Evolutionary conservation across 2,113 vertebrate genomes (phyloP).

Genomic region (Prolemur simus): DNA sequence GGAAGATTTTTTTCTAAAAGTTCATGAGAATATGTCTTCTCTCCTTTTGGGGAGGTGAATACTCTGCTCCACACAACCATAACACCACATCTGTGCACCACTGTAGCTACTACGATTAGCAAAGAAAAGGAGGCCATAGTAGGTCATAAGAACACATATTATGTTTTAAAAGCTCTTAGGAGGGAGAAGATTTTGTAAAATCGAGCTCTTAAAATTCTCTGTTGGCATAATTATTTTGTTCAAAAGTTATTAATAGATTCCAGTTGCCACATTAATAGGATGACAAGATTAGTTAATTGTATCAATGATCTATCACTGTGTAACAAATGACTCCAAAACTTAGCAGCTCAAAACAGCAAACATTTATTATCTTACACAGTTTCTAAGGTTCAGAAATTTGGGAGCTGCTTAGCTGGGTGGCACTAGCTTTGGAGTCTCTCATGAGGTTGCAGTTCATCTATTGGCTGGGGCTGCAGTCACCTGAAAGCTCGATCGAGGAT

Average conservation of each 20-base stretch:
- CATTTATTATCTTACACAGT: background rate
- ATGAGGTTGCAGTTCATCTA: background rate
- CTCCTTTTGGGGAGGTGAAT: background rate
- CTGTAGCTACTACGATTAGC: background rate
- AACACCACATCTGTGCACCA: background rate
- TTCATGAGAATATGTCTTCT: background rate
- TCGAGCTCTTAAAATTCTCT: conserved; percentile 10
- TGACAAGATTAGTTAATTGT: conserved; percentile 16
- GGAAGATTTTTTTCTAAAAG: background rate
- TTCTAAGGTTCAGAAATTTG: background rate
- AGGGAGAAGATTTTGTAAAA: background rate
- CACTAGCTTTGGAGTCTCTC: background rate
- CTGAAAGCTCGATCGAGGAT: background rate
- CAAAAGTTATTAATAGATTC: conserved; percentile 10
- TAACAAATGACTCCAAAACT: background rate
- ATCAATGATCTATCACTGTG: background rate
- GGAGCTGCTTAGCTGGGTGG: background rate
- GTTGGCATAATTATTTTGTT: background rate
- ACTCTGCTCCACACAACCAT: background rate
- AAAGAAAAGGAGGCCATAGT: background rate
- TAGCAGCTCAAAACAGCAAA: background rate
- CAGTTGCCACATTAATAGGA: conserved; percentile 2
- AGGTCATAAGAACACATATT: background rate
- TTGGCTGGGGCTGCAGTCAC: background rate
- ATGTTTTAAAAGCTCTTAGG: background rate